phyloP scores from a whole-genome alignment of 1,140 invertebrate species.

The Zelostemma sp. region DNA sequence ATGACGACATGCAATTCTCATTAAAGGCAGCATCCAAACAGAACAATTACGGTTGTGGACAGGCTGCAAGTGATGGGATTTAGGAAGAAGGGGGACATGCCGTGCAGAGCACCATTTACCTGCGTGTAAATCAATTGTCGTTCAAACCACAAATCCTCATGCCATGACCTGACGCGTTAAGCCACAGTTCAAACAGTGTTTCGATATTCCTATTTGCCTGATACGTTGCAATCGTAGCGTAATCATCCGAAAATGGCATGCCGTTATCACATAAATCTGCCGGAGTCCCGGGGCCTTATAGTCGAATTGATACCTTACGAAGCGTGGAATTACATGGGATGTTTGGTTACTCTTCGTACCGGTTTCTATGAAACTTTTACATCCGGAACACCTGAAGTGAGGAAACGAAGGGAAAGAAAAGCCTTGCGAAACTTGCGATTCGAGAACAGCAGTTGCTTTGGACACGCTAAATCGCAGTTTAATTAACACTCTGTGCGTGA shows the following conservation, averaged over 20 bases:
- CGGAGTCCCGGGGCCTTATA: neutral
- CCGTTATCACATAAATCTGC: slow-evolving; percentile 41
- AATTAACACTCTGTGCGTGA: slow-evolving; percentile 65
- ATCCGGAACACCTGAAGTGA: slow-evolving; percentile 13
- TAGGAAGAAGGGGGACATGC: slow-evolving; percentile 28
- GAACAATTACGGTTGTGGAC: slow-evolving; percentile 45
- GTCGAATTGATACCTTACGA: slow-evolving; percentile 25
- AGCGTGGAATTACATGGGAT: slow-evolving; percentile 10
- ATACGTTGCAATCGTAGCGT: slow-evolving; percentile 35
- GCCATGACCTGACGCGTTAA: slow-evolving; percentile 54
- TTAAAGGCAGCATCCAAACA: slow-evolving; percentile 49
- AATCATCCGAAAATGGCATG: slow-evolving; percentile 37
- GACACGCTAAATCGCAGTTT: slow-evolving; percentile 67
- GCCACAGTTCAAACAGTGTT: slow-evolving; percentile 50
- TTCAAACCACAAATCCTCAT: slow-evolving; percentile 60
- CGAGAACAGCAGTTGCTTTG: slow-evolving; percentile 63
- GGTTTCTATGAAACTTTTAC: slow-evolving; percentile 13
- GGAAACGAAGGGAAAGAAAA: slow-evolving; percentile 16
- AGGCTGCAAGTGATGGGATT: slow-evolving; percentile 42
- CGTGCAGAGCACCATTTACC: slow-evolving; percentile 41
- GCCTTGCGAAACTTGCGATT: slow-evolving; percentile 59
- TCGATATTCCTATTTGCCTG: slow-evolving; percentile 44
- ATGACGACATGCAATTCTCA: slow-evolving; percentile 39
- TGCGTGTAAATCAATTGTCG: slow-evolving; percentile 65
- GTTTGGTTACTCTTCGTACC: neutral